Evolutionary conservation across 1,140 invertebrate species (phyloP), one percentile per base, ranked within the genome.

Genomic region (Andrena cerasifolii): DNA sequence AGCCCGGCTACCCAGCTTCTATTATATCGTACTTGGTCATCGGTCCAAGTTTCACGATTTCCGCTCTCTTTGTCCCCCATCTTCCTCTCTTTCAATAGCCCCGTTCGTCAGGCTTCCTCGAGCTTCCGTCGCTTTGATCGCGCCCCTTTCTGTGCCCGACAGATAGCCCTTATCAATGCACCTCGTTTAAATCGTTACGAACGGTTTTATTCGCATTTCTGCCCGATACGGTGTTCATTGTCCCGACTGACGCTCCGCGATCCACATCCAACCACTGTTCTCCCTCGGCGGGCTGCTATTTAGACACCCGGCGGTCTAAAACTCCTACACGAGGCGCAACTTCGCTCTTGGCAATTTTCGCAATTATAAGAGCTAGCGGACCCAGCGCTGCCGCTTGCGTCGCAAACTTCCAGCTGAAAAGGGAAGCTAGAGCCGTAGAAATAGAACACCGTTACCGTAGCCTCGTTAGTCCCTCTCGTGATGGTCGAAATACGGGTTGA

Each of bases 21-120:
- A 53, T 36, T 59, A 65, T 58, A 49, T 81, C 65, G 58, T 31
- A 36, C 31, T 40, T 59, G 79, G 65, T 33, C 59, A 66, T 81
- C 53, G 49, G 12, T 47, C 56, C 47, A 16, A 56, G 14, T 68
- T 68, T 68, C 65, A 16, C 59, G 26, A 72, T 47, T 36, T 71
- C 43, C 53, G 43, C 14, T 70, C 43, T 28, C 28, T 54, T 31
- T 10, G 4, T 47, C 18, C 2, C 10, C 33, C 21, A 8, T 5
- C 33, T 12, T 6, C 14, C 51, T n/a, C 43, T 14, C 53, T 31
- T n/a, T 31, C 36, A 28, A 28, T 12, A 24, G 14, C 16, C 56
- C 7, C 14, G 4, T 18, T 47, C 2, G 7, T 56, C 26, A 24
- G 54, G 16, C 6, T 5, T 24, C 59, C 36, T 26, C 14, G 12